A percentile compares a stretch with the other conserved stretches of the same genome.
Conservation (phyloP, 2,888 invertebrate species). For the Philereme transversata region DNA sequence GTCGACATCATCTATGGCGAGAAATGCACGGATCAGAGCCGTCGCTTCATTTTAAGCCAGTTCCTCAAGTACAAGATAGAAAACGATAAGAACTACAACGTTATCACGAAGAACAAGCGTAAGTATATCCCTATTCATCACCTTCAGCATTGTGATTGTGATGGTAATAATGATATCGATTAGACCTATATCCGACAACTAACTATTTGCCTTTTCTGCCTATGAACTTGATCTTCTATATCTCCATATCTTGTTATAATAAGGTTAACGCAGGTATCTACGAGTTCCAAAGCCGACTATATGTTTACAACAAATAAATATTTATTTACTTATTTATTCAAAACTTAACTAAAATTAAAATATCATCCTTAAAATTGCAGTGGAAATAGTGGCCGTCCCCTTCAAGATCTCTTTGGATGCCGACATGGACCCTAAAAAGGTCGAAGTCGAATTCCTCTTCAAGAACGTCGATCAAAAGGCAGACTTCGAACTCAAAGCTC, state of each 20-base stretch:
- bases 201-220: too few species aligned
- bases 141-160: too few species aligned
- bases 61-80: conserved; percentile 65
- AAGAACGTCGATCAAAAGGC: conserved; percentile 84
- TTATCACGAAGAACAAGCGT: conserved; percentile 81
- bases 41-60: conserved; percentile 80
- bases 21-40: conserved; percentile 77
- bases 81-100: conserved; percentile 65
- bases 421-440: conserved; percentile 81
- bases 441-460: conserved; percentile 83
- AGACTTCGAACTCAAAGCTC: conserved; percentile 84
- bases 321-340: too few species aligned
- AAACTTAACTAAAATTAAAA: too few species aligned
- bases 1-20: conserved; percentile 85
- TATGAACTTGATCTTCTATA: too few species aligned
- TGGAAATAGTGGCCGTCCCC: conserved; percentile 81
- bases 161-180: too few species aligned
- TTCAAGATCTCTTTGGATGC: conserved; percentile 81
- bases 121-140: conserved; percentile 38
- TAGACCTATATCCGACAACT: too few species aligned
- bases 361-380: conserved; percentile 48
- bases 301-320: too few species aligned
- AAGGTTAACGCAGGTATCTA: too few species aligned
- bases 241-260: too few species aligned
- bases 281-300: too few species aligned